phyloP scores from a whole-genome alignment of 2,113 vertebrate genomes.

The Otis tarda region DNA sequence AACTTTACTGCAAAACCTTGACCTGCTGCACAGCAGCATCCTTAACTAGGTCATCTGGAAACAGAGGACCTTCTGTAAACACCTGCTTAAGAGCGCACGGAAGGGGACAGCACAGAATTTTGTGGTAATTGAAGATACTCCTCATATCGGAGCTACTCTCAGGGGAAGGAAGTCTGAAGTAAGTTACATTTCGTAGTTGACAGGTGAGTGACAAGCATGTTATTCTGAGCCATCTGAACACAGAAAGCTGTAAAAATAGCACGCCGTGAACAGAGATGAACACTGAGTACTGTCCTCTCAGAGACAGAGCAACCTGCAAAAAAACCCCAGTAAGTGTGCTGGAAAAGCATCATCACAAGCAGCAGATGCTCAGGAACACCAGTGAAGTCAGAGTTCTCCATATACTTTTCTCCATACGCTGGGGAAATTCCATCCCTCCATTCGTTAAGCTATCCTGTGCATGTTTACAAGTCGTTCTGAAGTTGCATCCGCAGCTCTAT shows the following conservation, averaged over 20 bases:
- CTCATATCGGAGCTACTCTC: constrained; percentile 44
- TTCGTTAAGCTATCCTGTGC: background rate
- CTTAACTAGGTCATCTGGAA: constrained; percentile 33
- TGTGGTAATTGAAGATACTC: constrained; percentile 50
- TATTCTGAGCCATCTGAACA: constrained; percentile 67
- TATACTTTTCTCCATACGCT: background rate
- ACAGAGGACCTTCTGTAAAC: background rate
- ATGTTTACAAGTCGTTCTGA: background rate
- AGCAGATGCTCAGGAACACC: background rate
- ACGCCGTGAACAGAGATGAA: constrained; percentile 47
- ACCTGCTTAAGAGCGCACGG: background rate
- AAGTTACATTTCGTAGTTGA: constrained; percentile 56
- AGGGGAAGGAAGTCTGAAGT: constrained; percentile 61
- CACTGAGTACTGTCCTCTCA: constrained; percentile 7
- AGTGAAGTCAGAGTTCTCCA: background rate
- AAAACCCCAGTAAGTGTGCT: background rate
- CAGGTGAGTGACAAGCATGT: constrained; percentile 66
- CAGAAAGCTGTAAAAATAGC: constrained; percentile 59
- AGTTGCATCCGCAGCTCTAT: background rate
- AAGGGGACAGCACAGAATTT: constrained; percentile 20
- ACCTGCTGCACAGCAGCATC: background rate
- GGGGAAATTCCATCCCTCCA: background rate
- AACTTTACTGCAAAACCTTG: constrained; percentile 4
- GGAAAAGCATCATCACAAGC: background rate
- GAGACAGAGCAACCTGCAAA: constrained; percentile 3